These are phyloP conservation scores for Lerema accius DNA, from an alignment of 1,140 invertebrate genomes.

Conservation along the genomic window DNA sequence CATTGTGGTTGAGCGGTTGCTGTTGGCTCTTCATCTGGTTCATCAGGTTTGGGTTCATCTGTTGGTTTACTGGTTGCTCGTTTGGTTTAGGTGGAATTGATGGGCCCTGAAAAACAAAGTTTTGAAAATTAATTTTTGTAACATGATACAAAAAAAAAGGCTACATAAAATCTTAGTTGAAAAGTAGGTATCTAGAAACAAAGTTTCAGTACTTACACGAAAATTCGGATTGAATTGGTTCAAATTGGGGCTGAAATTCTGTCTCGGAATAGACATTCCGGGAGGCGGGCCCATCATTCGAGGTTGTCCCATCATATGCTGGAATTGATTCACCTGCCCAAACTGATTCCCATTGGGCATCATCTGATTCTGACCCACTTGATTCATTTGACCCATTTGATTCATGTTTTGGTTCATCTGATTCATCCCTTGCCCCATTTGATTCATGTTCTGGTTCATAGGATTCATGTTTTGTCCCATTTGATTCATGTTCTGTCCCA, in stretches of 20 bases:
- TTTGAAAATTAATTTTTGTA: neutral
- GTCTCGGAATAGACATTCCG: conserved; percentile 64
- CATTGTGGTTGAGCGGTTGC: conserved; percentile 31
- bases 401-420: conserved; percentile 45
- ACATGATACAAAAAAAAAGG: conserved; percentile 15
- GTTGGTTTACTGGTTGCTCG: conserved; percentile 36
- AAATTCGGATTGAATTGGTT: conserved; percentile 70
- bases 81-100: conserved; percentile 43
- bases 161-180: no score
- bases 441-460: conserved; percentile 42
- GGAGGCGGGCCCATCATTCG: conserved; percentile 69
- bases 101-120: conserved; percentile 41
- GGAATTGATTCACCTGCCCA: conserved; percentile 57
- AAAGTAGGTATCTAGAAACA: no score
- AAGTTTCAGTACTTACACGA: conserved; percentile 63
- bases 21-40: conserved; percentile 34
- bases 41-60: conserved; percentile 9
- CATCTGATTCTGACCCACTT: conserved; percentile 56
- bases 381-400: conserved; percentile 48
- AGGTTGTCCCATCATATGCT: conserved; percentile 63
- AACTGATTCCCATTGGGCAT: conserved; percentile 56
- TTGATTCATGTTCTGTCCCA: conserved; percentile 51
- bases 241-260: conserved; percentile 66
- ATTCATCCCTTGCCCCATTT: conserved; percentile 40
- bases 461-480: conserved; percentile 47